Evolutionary conservation across 2,797 vertebrate species (phyloP).

Genomic region (Muraenolepis orangiensis): DNA sequence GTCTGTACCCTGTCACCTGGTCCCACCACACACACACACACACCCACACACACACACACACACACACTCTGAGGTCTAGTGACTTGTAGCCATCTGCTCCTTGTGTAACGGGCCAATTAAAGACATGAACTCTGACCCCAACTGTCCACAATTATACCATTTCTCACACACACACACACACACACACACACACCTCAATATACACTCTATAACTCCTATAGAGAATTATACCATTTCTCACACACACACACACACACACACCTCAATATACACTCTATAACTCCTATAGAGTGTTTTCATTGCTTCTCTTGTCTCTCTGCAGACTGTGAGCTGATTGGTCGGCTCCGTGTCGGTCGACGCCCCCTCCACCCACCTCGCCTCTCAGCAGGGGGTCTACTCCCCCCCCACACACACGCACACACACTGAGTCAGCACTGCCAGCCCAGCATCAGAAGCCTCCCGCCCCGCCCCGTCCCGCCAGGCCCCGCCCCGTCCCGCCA

Average conservation of each 20-base stretch:
- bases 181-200: constrained; percentile 3
- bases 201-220: neutral
- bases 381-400: constrained; percentile 34
- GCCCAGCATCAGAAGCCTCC: constrained; percentile 12
- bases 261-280: neutral
- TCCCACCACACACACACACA: neutral
- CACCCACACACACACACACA: neutral
- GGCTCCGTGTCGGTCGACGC: constrained; percentile 55
- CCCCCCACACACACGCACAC: no score
- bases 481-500: constrained; percentile 23
- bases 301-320: constrained; percentile 60
- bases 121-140: constrained; percentile 62
- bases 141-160: constrained; percentile 58
- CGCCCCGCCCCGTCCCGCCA: constrained; percentile 32
- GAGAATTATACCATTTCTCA: constrained; percentile 32
- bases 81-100: constrained; percentile 68
- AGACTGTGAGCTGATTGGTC: constrained; percentile 71
- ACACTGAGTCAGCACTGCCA: neutral
- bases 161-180: constrained; percentile 8
- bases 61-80: neutral
- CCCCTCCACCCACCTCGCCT: constrained; percentile 39
- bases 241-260: constrained; percentile 8
- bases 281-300: neutral
- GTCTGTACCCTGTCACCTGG: neutral
- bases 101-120: constrained; percentile 68